phyloP scores from a whole-genome alignment of 2,113 vertebrate genomes.

The Oenanthe oenanthe region DNA sequence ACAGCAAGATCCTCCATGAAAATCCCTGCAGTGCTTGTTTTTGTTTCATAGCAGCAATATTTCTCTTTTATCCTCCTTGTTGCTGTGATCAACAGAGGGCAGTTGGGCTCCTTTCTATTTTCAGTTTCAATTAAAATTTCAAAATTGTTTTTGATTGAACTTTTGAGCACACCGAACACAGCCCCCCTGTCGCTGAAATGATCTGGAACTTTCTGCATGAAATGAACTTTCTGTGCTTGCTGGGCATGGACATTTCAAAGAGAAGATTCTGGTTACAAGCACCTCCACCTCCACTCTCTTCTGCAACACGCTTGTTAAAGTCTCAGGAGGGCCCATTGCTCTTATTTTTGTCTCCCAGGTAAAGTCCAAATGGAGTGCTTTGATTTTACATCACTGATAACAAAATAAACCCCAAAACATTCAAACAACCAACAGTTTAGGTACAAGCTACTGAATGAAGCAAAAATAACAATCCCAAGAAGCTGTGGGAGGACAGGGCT shows the following conservation, averaged over 20 bases:
- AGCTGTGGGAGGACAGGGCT: not conserved
- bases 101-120: conserved; percentile 51
- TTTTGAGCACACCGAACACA: not conserved
- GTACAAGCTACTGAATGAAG: not conserved
- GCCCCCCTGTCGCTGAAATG: not conserved
- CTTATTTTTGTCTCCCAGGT: not conserved
- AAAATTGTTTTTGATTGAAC: conserved; percentile 32
- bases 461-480: not conserved
- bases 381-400: not conserved
- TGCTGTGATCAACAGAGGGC: conserved; percentile 52
- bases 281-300: not conserved
- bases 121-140: conserved; percentile 60
- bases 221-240: not conserved
- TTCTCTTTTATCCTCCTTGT: conserved; percentile 30
- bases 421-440: not conserved
- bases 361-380: not conserved
- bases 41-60: not conserved
- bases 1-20: not conserved
- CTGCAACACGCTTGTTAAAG: not conserved
- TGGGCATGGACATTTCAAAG: conserved; percentile 33
- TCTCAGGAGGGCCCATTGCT: not conserved
- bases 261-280: not conserved
- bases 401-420: not conserved
- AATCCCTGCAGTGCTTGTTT: not conserved
- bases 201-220: not conserved